Conservation (phyloP, 2,797 vertebrate species). For the Gymnoscopelus braueri region DNA sequence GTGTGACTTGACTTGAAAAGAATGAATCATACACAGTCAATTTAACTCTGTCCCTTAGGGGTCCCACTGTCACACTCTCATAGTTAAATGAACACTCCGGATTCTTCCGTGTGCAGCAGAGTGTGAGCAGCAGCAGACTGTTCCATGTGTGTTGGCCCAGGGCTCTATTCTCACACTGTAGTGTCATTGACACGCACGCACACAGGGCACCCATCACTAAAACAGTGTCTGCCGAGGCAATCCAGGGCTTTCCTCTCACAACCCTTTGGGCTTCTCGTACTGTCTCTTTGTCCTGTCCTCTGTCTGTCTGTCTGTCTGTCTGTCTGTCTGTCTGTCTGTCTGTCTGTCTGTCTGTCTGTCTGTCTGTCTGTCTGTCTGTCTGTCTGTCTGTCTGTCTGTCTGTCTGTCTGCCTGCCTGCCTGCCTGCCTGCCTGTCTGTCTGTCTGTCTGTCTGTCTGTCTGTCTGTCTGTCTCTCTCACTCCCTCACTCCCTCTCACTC, state of each 20-base stretch:
- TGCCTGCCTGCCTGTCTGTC: no score
- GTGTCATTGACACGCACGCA: conserved; percentile 7
- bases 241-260: conserved; percentile 41
- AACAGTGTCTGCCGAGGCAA: conserved; percentile 38
- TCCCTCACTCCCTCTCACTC: neutral
- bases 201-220: conserved; percentile 35
- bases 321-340: neutral
- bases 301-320: neutral
- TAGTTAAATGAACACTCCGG: no score
- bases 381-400: neutral
- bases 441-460: neutral
- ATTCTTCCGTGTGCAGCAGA: no score
- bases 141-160: conserved; percentile 17
- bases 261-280: conserved; percentile 9
- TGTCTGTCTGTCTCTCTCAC: neutral
- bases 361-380: neutral
- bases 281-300: neutral
- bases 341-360: neutral
- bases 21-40: conserved; percentile 2
- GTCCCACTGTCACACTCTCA: no score
- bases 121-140: conserved; percentile 29
- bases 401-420: neutral
- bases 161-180: conserved; percentile 13
- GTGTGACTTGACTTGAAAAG: conserved; percentile 13
- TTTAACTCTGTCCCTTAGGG: no score